phyloP scores from a whole-genome alignment of 64 coral and sea anemone species.

The Porites lutea region DNA sequence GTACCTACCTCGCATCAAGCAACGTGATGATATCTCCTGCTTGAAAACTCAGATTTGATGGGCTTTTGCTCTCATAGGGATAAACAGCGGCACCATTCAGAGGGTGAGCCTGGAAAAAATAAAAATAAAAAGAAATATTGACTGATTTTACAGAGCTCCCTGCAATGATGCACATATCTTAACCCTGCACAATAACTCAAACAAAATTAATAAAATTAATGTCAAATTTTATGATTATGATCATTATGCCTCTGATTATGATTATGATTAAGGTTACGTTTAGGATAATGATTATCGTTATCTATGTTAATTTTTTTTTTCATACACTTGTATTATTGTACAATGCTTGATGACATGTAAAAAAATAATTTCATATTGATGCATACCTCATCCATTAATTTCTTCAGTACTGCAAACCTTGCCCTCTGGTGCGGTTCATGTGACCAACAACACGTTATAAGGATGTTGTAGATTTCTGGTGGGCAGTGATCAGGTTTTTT shows the following conservation, averaged over 20 bases:
- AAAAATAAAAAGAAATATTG: too few relatives aligned
- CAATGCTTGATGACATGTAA: too few relatives aligned
- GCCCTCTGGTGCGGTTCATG: slow-evolving; percentile 76
- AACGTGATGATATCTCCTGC: slow-evolving; percentile 83
- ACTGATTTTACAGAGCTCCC: too few relatives aligned
- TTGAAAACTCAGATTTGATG: slow-evolving; percentile 72
- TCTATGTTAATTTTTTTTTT: too few relatives aligned
- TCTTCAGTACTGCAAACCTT: slow-evolving; percentile 70
- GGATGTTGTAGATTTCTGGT: slow-evolving; percentile 80
- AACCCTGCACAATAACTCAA: too few relatives aligned
- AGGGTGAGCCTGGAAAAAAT: slow-evolving; percentile 65
- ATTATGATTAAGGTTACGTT: too few relatives aligned
- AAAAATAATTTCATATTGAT: neutral
- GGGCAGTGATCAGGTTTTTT: slow-evolving; percentile 91
- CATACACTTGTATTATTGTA: too few relatives aligned
- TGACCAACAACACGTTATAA: slow-evolving; percentile 77
- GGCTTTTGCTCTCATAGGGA: slow-evolving; percentile 78
- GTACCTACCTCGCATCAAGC: slow-evolving; percentile 78
- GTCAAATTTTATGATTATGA: too few relatives aligned
- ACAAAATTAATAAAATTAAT: too few relatives aligned
- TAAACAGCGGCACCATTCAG: slow-evolving; percentile 58
- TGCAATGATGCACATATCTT: too few relatives aligned
- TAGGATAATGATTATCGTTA: too few relatives aligned
- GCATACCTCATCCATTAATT: slow-evolving; percentile 76
- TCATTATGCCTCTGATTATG: too few relatives aligned